phyloP scores from a whole-genome alignment of 2,113 vertebrate species.

The Bothrops jararaca region DNA sequence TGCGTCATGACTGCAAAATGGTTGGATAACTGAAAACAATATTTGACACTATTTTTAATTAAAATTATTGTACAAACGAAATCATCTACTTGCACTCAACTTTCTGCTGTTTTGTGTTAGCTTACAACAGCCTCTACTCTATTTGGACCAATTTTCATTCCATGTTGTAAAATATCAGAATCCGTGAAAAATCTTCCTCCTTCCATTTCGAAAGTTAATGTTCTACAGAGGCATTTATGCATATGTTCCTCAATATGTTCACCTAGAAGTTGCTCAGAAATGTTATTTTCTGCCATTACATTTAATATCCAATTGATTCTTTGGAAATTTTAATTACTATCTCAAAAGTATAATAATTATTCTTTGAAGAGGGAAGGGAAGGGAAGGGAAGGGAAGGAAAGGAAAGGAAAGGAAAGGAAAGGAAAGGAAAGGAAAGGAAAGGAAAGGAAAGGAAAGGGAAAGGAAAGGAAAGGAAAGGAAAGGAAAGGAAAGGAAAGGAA shows the following conservation, averaged over 20 bases:
- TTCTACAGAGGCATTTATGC: neutral
- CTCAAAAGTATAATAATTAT: conserved; percentile 10
- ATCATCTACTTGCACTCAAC: neutral
- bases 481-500: too few relatives aligned
- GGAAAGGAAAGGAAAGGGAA: too few relatives aligned
- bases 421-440: too few relatives aligned
- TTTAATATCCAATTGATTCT: conserved; percentile 1
- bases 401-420: neutral
- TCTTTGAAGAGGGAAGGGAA: neutral
- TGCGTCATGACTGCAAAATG: neutral
- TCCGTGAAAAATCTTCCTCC: neutral
- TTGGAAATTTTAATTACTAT: conserved; percentile 21
- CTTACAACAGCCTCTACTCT: neutral
- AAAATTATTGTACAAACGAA: neutral
- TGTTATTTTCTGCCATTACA: neutral
- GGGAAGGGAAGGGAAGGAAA: too few relatives aligned
- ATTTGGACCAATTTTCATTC: conserved; percentile 3
- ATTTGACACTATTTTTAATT: neutral
- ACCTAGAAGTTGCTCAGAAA: neutral
- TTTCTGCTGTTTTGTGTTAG: neutral
- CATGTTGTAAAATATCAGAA: neutral
- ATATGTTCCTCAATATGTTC: conserved; percentile 23
- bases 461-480: too few relatives aligned
- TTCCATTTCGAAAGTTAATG: conserved; percentile 7
- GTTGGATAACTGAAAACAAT: neutral